Conservation (phyloP, 2,797 vertebrate genomes). For the Gallinago nigripennis region DNA sequence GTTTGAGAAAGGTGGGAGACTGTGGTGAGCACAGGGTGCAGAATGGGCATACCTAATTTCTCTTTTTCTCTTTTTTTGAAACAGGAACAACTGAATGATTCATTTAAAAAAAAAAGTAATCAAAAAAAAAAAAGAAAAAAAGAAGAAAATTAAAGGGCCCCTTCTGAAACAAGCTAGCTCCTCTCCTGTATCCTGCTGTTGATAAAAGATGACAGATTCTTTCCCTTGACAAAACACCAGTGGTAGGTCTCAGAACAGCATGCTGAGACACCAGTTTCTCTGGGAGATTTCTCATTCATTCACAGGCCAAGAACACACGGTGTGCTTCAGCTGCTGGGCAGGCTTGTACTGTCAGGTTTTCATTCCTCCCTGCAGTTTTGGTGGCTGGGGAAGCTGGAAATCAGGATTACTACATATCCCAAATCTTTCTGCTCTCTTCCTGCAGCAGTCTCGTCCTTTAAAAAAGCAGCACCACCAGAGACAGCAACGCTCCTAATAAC, state of each 20-base stretch:
- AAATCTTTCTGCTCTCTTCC: neutral
- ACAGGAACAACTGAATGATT: neutral
- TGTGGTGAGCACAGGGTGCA: neutral
- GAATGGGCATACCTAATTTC: neutral
- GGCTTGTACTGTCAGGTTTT: neutral
- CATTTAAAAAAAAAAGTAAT: neutral
- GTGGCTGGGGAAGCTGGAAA: neutral
- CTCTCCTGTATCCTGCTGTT: neutral
- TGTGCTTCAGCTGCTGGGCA: neutral
- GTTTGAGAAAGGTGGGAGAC: neutral
- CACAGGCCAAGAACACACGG: neutral
- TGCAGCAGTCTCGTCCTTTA: neutral
- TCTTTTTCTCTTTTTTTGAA: neutral
- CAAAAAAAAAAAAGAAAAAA: fast-evolving
- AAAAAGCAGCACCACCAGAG: neutral
- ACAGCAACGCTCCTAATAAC: too few species aligned
- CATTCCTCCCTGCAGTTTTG: neutral
- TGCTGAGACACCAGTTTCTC: neutral
- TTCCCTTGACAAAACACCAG: neutral
- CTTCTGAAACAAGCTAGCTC: neutral
- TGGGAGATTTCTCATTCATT: constrained; percentile 17
- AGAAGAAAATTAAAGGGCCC: fast-evolving
- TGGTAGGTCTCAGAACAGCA: neutral
- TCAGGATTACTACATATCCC: neutral
- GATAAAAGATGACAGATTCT: neutral